Evolutionary conservation across 2,888 invertebrate species (phyloP).

Genomic region (Pollenia amentaria): DNA sequence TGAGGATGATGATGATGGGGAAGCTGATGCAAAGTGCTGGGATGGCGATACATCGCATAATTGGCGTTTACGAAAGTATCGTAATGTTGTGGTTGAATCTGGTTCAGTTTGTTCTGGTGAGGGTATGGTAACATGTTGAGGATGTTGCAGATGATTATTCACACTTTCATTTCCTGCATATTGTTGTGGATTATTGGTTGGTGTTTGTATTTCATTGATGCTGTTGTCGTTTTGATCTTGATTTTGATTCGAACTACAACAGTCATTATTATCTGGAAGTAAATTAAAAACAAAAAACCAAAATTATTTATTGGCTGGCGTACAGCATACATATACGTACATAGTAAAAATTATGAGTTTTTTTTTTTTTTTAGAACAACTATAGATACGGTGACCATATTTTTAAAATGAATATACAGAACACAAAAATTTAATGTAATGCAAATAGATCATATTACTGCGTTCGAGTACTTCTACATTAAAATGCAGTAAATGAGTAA

Average conservation of each 20-base stretch:
- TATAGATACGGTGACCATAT: too few species aligned
- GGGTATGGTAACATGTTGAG: slow-evolving; percentile 78
- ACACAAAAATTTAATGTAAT: too few species aligned
- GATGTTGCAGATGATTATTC: slow-evolving; percentile 45
- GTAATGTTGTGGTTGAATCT: slow-evolving; percentile 81
- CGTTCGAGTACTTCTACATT: too few species aligned
- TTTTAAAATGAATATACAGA: too few species aligned
- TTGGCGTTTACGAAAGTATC: slow-evolving; percentile 80
- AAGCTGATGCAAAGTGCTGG: slow-evolving; percentile 31
- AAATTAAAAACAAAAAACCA: slow-evolving; percentile 12
- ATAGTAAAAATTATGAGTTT: slow-evolving; percentile 14
- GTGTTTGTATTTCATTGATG: slow-evolving; percentile 40
- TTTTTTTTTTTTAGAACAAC: not conserved
- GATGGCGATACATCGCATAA: slow-evolving; percentile 40
- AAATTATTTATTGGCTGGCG: slow-evolving; percentile 12
- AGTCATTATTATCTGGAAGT: slow-evolving; percentile 66
- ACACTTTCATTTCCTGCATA: slow-evolving; percentile 57
- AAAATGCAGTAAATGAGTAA: too few species aligned
- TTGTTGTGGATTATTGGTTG: slow-evolving; percentile 45
- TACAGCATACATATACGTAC: not conserved
- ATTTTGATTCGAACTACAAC: slow-evolving; percentile 47
- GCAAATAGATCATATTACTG: too few species aligned
- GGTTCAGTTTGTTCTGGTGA: slow-evolving; percentile 82
- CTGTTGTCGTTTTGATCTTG: slow-evolving; percentile 47
- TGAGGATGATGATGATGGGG: slow-evolving; percentile 34